Conservation (phyloP, 1,140 invertebrate species). For the Macrobrachium rosenbergii region DNA sequence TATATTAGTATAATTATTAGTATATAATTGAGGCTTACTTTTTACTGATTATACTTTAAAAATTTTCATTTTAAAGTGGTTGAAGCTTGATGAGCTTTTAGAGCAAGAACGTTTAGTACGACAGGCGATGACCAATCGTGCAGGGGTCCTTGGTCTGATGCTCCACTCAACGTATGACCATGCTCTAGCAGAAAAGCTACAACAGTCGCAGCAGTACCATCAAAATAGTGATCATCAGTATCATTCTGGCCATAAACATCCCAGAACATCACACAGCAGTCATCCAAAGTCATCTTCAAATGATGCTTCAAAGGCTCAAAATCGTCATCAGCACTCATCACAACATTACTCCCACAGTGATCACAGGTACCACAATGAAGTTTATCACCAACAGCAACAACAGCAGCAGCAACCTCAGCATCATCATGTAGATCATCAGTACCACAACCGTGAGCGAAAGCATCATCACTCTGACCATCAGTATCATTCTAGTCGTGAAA, state of each 20-base stretch:
- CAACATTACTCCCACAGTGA: constrained; percentile 27
- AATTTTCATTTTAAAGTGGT: constrained; percentile 78
- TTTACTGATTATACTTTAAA: too few relatives aligned
- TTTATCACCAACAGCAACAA: not conserved
- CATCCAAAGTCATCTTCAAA: not conserved
- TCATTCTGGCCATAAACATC: constrained; percentile 33
- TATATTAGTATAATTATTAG: not conserved
- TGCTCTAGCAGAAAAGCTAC: constrained; percentile 80
- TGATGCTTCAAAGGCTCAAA: not conserved
- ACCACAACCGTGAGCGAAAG: constrained; percentile 40
- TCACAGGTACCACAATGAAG: constrained; percentile 28
- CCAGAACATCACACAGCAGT: not conserved
- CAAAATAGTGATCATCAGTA: constrained; percentile 59
- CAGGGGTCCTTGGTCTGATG: constrained; percentile 92
- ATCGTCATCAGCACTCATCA: constrained; percentile 1
- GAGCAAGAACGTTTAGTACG: constrained; percentile 94
- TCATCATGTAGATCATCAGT: constrained; percentile 37
- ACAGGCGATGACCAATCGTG: constrained; percentile 86
- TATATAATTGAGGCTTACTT: not conserved
- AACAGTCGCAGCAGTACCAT: constrained; percentile 61
- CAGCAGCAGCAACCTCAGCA: not conserved
- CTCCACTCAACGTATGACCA: constrained; percentile 96
- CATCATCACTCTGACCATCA: constrained; percentile 49
- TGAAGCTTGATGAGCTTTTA: constrained; percentile 94
- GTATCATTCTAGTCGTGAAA: constrained; percentile 47